Conservation (phyloP, 2,113 vertebrate genomes). For the Rattus norvegicus region GRCr8 NC_086025.1:29081501-29082000, state of each 20-base stretch:
- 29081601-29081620: background rate
- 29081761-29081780: background rate
- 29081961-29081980: background rate
- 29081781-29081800: background rate
- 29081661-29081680: background rate
- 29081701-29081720: background rate
- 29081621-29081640: background rate
- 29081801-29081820: background rate
- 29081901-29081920: constrained; percentile 3
- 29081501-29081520: background rate
- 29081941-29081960: background rate
- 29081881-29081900: background rate
- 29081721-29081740: too few species aligned
- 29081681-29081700: background rate
- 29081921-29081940: background rate
- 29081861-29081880: background rate
- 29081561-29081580: constrained; percentile 14
- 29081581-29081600: background rate
- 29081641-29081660: background rate
- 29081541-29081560: constrained; percentile 13
- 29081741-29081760: background rate
- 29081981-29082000: constrained; percentile 10
- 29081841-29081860: background rate
- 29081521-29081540: background rate
- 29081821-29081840: background rate